Percentiles rank a stretch among this genome's conserved stretches.
These are phyloP conservation scores for Dicycla oo DNA, from an alignment of 2,888 invertebrate species.

Conservation along the genomic window DNA sequence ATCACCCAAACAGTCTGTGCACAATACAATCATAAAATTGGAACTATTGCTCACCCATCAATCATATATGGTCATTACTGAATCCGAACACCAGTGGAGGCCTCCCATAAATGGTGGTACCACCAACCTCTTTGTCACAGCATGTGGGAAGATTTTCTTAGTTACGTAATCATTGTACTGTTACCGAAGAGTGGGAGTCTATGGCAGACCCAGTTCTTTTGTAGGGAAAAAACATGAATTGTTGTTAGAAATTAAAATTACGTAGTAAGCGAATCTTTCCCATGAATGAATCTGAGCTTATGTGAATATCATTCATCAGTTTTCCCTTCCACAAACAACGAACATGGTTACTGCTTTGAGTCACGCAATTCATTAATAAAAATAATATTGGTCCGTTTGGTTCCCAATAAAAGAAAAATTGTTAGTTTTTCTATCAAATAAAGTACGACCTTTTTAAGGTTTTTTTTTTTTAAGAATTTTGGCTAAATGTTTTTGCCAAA, in stretches of 20 bases:
- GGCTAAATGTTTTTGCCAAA: no score
- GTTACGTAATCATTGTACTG: conserved; percentile 60
- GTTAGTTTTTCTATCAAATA: neutral
- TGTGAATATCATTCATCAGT: conserved; percentile 62
- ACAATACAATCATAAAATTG: conserved; percentile 45
- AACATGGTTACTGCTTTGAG: neutral
- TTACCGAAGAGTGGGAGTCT: conserved; percentile 56
- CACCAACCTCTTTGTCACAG: conserved; percentile 44
- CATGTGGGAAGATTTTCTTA: conserved; percentile 60
- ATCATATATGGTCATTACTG: conserved; percentile 63
- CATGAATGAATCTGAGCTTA: conserved; percentile 56
- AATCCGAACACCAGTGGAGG: conserved; percentile 25
- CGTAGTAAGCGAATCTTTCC: conserved; percentile 65
- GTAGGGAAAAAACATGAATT: conserved; percentile 58
- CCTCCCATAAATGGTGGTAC: conserved; percentile 42
- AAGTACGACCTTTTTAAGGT: no score
- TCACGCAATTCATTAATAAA: neutral
- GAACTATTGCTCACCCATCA: conserved; percentile 41
- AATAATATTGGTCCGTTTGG: neutral
- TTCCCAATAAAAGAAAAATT: neutral
- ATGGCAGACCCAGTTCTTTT: conserved; percentile 59
- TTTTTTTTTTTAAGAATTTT: no score
- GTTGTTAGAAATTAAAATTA: conserved; percentile 56
- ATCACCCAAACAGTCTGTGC: conserved; percentile 10
- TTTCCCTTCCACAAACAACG: conserved; percentile 45